Percentiles rank a stretch among this genome's conserved stretches.
phyloP scores from a whole-genome alignment of 2,888 invertebrate genomes.

The Elegia similella region DNA sequence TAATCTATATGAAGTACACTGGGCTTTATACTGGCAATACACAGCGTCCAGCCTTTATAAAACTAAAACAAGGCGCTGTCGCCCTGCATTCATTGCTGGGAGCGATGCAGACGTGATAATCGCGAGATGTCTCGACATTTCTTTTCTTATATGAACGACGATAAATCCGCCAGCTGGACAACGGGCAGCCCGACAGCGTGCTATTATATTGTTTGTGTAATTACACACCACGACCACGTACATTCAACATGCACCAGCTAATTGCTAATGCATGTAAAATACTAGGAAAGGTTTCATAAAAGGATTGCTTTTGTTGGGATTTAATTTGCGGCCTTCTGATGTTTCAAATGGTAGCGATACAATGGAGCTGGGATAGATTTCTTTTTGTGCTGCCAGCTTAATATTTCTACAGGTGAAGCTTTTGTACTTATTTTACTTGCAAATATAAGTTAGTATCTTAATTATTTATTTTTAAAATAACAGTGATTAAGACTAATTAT shows the following conservation, averaged over 20 bases:
- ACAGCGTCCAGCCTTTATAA: constrained; percentile 1
- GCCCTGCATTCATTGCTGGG: constrained; percentile 41
- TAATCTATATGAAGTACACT: constrained; percentile 3
- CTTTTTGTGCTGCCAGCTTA: background rate
- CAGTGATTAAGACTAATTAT: too few relatives aligned
- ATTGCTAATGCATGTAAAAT: constrained; percentile 63
- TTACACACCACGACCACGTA: constrained; percentile 49
- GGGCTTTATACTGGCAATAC: background rate
- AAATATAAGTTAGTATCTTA: too few relatives aligned
- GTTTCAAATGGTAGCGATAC: constrained; percentile 3
- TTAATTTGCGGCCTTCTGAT: constrained; percentile 3
- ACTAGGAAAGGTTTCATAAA: constrained; percentile 48
- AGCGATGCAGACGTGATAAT: constrained; percentile 62
- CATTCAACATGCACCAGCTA: constrained; percentile 49
- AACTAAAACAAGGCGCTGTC: background rate
- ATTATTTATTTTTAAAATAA: too few relatives aligned
- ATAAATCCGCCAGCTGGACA: constrained; percentile 57
- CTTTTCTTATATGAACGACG: constrained; percentile 50
- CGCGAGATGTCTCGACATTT: constrained; percentile 58
- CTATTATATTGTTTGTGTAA: constrained; percentile 75
- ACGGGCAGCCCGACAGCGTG: constrained; percentile 52
- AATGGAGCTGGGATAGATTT: background rate
- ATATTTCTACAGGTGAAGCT: background rate
- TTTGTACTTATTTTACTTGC: too few relatives aligned
- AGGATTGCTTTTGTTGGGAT: constrained; percentile 26